Evolutionary conservation across 2,113 vertebrate species (phyloP).

Genomic region (Crypturellus undulatus): DNA sequence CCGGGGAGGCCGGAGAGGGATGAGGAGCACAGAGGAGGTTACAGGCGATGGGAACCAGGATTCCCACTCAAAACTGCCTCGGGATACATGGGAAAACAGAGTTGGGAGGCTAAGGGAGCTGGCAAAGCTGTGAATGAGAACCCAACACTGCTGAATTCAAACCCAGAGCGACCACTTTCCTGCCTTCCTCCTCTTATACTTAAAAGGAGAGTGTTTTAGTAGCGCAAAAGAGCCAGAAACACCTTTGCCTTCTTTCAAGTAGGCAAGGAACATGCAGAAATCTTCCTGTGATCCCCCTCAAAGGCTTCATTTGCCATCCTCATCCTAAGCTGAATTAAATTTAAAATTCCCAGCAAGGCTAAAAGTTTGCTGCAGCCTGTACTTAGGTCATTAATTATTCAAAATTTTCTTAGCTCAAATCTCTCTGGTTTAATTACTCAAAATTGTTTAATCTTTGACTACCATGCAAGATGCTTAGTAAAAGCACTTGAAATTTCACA

Average conservation of each 20-base stretch:
- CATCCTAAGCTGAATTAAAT: constrained; percentile 13
- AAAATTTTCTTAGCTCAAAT: constrained; percentile 17
- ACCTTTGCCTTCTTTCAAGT: not conserved
- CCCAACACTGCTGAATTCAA: not conserved
- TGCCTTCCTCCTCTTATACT: not conserved
- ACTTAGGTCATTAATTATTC: not conserved
- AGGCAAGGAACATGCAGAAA: not conserved
- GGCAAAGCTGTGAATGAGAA: not conserved
- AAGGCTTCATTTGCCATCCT: not conserved
- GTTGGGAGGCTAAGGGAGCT: not conserved
- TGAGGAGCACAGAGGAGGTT: not conserved
- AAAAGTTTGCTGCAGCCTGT: constrained; percentile 5
- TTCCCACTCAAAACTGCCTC: not conserved
- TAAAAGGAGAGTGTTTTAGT: not conserved
- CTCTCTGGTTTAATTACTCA: constrained; percentile 17
- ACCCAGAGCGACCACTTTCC: not conserved
- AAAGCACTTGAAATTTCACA: constrained; percentile 36
- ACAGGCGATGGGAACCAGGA: not conserved
- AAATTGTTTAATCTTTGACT: constrained; percentile 50
- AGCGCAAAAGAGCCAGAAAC: not conserved
- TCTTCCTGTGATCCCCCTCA: not conserved
- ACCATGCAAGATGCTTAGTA: not conserved
- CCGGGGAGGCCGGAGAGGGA: not conserved
- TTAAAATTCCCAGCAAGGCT: constrained; percentile 16
- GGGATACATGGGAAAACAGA: not conserved